These are phyloP conservation scores for Polia nebulosa DNA, from an alignment of 2,888 invertebrate genomes.

Conservation along the genomic window DNA sequence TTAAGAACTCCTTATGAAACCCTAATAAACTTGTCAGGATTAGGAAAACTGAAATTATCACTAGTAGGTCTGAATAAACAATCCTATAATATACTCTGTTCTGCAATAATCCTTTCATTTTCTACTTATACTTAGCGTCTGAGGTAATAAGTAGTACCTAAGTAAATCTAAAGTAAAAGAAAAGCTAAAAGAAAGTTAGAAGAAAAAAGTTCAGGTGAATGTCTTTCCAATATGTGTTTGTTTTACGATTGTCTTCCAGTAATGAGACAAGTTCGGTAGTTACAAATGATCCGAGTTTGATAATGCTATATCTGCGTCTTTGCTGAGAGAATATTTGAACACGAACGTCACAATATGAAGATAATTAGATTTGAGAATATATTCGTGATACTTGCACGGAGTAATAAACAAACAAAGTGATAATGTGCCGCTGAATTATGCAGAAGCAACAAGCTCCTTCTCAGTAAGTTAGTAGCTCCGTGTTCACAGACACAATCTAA, in stretches of 20 bases:
- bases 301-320: neutral
- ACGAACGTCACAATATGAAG: neutral
- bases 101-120: neutral
- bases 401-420: too few relatives aligned
- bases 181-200: neutral
- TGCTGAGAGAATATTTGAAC: neutral
- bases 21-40: too few relatives aligned
- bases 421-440: neutral
- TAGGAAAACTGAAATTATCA: too few relatives aligned
- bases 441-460: neutral
- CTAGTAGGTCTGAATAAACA: too few relatives aligned
- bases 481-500: neutral
- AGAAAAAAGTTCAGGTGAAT: neutral
- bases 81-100: neutral
- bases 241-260: conserved; percentile 24
- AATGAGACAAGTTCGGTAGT: conserved; percentile 44
- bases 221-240: conserved; percentile 25
- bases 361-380: neutral
- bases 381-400: too few relatives aligned
- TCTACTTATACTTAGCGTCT: neutral
- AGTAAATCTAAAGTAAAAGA: neutral
- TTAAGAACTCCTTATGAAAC: too few relatives aligned
- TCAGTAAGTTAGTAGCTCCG: neutral
- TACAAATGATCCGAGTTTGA: conserved; percentile 17
- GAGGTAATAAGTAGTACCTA: neutral